Evolutionary conservation across 2,113 vertebrate species (phyloP), one percentile per base, ranked within the genome.

Genomic region (Psittacara wagleri): DNA sequence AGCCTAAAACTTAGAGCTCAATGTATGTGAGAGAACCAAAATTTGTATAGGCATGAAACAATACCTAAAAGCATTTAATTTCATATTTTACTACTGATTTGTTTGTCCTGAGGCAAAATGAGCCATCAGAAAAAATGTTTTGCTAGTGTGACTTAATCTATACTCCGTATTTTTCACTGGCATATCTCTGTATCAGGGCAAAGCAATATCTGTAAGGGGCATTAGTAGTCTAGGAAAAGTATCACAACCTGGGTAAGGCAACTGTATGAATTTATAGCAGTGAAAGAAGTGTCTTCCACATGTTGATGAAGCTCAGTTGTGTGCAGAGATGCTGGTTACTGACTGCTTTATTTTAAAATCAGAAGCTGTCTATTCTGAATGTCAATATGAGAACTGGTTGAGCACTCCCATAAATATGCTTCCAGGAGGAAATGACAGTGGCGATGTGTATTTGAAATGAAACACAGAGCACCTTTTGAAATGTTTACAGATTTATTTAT

Each of bases 361-460:
- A 25, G 33, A 69, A 69, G 17, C 17, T 88, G 17, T 25, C 37
- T 87, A 0, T 69, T 66, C 55, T 51, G 41, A 46, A 41, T 55
- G 44, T 83, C 67, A 77, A 1, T 43, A 54, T 12, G 1, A 83
- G 86, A 83, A 62, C 59, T 52, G 20, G 29, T n/a, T 72, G 67
- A 88, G 41, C 49, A 69, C 64, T 95, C 68, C 77, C 59, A 66
- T 44, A 86, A 88, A 84, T 18, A 17, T 33, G 39, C 76, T 83
- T 95, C 82, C 49, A 54, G 66, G 49, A 86, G 89, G 91, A 94
- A 95, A 92, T 69, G 17, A 90, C 49, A 49, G n/a, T n/a, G 64
- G 39, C 31, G 24, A 23, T 84, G 11, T 44, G 61, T 78, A 63
- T 46, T 84, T 88, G 77, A 92, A 95, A 90, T 62, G 93, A 86